Evolutionary conservation across 2,888 invertebrate species (phyloP).

Genomic region (Drosophila tanythrix): DNA sequence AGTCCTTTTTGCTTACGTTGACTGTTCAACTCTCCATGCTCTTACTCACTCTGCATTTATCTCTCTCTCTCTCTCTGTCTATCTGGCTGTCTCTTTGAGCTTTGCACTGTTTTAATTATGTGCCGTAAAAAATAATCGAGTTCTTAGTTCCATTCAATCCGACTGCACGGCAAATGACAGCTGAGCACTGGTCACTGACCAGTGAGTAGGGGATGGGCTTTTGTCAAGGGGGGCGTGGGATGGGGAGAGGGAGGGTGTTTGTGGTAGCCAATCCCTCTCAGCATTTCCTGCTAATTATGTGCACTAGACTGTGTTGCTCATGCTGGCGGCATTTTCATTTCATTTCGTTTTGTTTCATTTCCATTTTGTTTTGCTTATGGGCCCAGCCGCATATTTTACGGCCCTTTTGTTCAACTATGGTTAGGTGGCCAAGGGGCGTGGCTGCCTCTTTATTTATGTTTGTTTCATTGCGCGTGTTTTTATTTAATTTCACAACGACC

Average conservation of each 20-base stretch:
- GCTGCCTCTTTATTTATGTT: conserved; percentile 58
- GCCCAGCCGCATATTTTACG: conserved; percentile 36
- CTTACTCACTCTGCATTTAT: neutral
- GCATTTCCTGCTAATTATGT: conserved; percentile 65
- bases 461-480: conserved; percentile 72
- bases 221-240: neutral
- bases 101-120: conserved; percentile 63
- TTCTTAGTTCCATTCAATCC: conserved; percentile 70
- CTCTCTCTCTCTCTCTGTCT: neutral
- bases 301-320: conserved; percentile 70
- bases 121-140: conserved; percentile 76
- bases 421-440: neutral
- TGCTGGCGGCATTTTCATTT: conserved; percentile 55
- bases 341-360: conserved; percentile 54
- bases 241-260: neutral
- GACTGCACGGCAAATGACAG: conserved; percentile 50
- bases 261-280: conserved; percentile 28
- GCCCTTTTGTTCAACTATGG: conserved; percentile 37
- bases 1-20: conserved; percentile 64
- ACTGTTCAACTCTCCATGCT: conserved; percentile 43
- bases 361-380: conserved; percentile 32
- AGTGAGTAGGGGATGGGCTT: conserved; percentile 22
- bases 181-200: conserved; percentile 66
- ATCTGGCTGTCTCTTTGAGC: neutral
- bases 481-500: conserved; percentile 71